Evolutionary conservation across 2,888 invertebrate genomes (phyloP), one percentile per base, ranked within the genome.

Genomic region (Phalera bucephala): DNA sequence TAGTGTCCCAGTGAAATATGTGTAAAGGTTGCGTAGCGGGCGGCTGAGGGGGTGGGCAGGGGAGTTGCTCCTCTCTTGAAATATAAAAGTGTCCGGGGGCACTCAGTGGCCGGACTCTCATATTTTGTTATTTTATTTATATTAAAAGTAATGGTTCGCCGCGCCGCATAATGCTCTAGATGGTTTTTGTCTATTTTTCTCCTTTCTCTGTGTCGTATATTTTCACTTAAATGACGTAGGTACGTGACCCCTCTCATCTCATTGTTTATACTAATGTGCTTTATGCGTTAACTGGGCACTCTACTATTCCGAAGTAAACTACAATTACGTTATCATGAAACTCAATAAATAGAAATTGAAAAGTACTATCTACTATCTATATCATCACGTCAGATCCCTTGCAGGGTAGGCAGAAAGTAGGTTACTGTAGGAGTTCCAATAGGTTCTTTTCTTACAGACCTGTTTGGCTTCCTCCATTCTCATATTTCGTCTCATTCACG

Each of bases 51-150:
- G 60, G 65, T 50, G 56, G 45, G 46, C 35, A 45, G 26, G 47
- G 43, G 39, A 47, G 43, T 47, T 45, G 46, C 45, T 52, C 13
- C 64, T 65, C 73, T 77, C 69, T 72, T 84, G 79, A 80, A 84
- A 83, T 86, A 86, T 84, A 86, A 86, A 86, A 88, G 83, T 84
- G 85, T 80, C 80, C 78, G 70, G 83, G 82, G 86, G 85, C 85
- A 85, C 88, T 85, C 87, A 77, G 74, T 86, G 83, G 86, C 86
- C 86, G 87, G 88, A 87, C 85, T 73, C 88, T 89, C 89, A 89
- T 89, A 89, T 89, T 89, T 89, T 89, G 88, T 87, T 89, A 88
- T 89, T 88, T 89, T 88, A 88, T 88, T 88, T 88, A 85, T 88
- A 89, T 89, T 87, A 88, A 89, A 89, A 89, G 89, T 89, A 89